A percentile compares a stretch with the other conserved stretches of the same genome.
Evolutionary conservation across 2,888 invertebrate species (phyloP).

Genomic region (Cheilosia vulpina): DNA sequence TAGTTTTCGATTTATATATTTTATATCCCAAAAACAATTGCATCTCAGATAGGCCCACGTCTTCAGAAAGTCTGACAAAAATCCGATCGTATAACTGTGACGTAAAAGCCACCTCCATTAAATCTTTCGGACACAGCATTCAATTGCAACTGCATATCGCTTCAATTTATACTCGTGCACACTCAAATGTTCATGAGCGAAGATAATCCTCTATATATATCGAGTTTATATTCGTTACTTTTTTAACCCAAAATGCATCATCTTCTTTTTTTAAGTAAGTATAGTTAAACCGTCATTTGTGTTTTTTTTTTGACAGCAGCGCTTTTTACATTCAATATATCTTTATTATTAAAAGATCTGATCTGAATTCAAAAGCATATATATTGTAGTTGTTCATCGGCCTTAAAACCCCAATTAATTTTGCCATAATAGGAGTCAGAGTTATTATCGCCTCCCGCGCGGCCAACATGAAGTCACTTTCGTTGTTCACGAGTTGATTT

Average conservation of each 20-base stretch:
- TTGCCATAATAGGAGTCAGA: constrained; percentile 36
- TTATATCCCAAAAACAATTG: too few relatives aligned
- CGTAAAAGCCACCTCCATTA: too few relatives aligned
- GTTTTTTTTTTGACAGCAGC: neutral
- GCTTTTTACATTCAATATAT: neutral
- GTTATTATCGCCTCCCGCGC: neutral
- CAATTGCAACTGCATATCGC: too few relatives aligned
- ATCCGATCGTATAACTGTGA: too few relatives aligned
- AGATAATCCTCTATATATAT: too few relatives aligned
- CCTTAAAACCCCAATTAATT: constrained; percentile 58
- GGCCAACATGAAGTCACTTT: neutral
- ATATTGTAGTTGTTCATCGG: constrained; percentile 4
- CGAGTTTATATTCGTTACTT: neutral
- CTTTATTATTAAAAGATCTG: constrained; percentile 7
- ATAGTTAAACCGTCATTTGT: neutral
- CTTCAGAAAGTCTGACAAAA: too few relatives aligned
- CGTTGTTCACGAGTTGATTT: constrained; percentile 19
- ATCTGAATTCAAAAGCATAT: constrained; percentile 2
- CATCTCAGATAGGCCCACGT: too few relatives aligned
- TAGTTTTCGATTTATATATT: too few relatives aligned
- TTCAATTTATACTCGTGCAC: too few relatives aligned
- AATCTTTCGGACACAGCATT: too few relatives aligned
- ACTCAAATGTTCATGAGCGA: too few relatives aligned
- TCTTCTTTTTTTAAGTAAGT: too few relatives aligned
- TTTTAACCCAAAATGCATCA: neutral